Percentiles rank a stretch among this genome's conserved stretches.
phyloP scores from a whole-genome alignment of 2,113 vertebrate genomes.

The Probosciger aterrimus region DNA sequence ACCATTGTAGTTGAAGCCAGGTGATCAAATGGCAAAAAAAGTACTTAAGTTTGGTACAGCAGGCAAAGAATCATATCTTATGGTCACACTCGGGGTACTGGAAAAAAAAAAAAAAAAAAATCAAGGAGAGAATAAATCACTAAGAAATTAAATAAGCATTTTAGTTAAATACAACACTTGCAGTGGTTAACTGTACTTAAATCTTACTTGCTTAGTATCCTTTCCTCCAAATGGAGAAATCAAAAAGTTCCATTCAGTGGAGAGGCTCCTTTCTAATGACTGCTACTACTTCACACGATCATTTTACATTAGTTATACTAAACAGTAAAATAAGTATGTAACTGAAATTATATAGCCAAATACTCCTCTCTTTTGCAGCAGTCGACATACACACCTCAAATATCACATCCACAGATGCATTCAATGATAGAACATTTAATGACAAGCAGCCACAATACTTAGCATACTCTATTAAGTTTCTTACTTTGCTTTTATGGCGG shows the following conservation, averaged over 20 bases:
- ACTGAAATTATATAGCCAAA: neutral
- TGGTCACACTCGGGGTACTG: neutral
- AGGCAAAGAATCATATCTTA: constrained; percentile 48
- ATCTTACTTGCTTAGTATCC: neutral
- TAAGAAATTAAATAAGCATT: neutral
- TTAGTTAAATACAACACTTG: neutral
- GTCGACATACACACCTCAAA: neutral
- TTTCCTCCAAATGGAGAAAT: neutral
- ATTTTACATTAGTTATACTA: neutral
- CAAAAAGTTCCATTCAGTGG: neutral
- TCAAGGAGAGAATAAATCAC: neutral
- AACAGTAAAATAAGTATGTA: neutral
- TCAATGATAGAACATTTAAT: neutral
- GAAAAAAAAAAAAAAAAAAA: constrained; percentile 19
- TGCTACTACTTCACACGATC: neutral
- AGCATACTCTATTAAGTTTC: neutral
- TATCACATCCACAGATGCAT: neutral
- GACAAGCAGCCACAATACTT: neutral
- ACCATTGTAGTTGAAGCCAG: constrained; percentile 68
- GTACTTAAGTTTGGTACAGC: neutral
- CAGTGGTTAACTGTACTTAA: neutral
- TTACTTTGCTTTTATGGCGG: neutral
- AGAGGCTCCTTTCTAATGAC: neutral
- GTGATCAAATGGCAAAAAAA: constrained; percentile 32
- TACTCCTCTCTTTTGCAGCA: neutral